These are phyloP conservation scores for Pantelozetes paolii DNA, from an alignment of 2,888 invertebrate genomes.

Conservation along the genomic window DNA sequence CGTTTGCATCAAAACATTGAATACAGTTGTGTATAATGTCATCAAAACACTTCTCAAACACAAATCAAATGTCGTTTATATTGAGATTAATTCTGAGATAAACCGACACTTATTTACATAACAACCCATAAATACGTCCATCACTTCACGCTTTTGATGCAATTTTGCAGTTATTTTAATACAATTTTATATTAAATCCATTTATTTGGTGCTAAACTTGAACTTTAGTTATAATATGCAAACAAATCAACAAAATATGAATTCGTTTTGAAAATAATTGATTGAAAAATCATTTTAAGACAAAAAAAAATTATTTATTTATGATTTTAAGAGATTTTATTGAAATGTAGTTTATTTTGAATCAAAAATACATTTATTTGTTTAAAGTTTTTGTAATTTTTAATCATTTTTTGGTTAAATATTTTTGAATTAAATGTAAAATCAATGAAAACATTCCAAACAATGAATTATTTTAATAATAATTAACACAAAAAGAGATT, in stretches of 20 bases:
- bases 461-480: too few species aligned
- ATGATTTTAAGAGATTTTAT: too few species aligned
- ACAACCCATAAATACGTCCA: constrained; percentile 10
- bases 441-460: too few species aligned
- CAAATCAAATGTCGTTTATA: neutral
- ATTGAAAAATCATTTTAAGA: too few species aligned
- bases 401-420: too few species aligned
- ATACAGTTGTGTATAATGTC: constrained; percentile 17
- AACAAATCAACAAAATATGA: neutral
- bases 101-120: neutral
- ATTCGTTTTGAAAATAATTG: neutral
- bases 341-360: too few species aligned
- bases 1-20: neutral
- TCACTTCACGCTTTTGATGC: constrained; percentile 2
- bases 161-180: constrained; percentile 24
- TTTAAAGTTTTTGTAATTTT: too few species aligned
- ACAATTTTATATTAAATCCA: neutral
- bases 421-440: too few species aligned
- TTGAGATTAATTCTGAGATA: neutral
- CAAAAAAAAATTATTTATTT: neutral
- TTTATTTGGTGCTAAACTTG: constrained; percentile 29
- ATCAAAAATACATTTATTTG: too few species aligned
- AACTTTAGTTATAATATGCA: constrained; percentile 22
- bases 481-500: neutral
- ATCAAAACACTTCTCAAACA: constrained; percentile 6